Evolutionary conservation across 2,888 invertebrate genomes (phyloP).

Genomic region (Gonocerus acuteangulatus): DNA sequence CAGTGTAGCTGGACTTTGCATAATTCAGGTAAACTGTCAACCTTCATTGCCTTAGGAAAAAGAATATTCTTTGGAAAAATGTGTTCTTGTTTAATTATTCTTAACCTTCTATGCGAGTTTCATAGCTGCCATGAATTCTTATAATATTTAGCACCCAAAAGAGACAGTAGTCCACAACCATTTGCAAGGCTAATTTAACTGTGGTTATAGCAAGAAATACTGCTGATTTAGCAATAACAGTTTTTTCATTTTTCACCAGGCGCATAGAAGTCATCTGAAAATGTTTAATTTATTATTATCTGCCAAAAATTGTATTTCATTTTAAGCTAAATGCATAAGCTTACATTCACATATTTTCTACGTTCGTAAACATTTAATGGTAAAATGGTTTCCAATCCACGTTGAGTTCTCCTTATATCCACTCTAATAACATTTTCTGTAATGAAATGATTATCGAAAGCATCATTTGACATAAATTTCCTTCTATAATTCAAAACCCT

Average conservation of each 20-base stretch:
- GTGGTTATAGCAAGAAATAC: conserved; percentile 46
- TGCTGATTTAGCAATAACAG: conserved; percentile 3
- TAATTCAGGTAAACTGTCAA: too few species aligned
- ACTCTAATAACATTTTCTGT: conserved; percentile 57
- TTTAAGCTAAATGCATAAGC: too few species aligned
- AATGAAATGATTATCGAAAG: conserved; percentile 65
- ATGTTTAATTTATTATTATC: too few species aligned
- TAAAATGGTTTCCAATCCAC: conserved; percentile 53
- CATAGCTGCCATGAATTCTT: conserved; percentile 44
- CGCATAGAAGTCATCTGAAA: conserved; percentile 17
- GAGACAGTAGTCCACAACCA: conserved; percentile 68
- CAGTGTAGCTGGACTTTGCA: too few species aligned
- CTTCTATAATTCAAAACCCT: conserved; percentile 59
- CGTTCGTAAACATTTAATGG: conserved; percentile 16
- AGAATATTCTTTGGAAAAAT: too few species aligned
- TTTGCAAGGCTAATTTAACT: conserved; percentile 64
- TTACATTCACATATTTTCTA: conserved; percentile 12
- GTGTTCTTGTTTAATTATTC: neutral
- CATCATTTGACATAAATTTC: conserved; percentile 60
- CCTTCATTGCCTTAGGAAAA: too few species aligned
- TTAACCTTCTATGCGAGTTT: conserved; percentile 40
- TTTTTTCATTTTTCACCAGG: conserved; percentile 4
- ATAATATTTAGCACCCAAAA: conserved; percentile 63
- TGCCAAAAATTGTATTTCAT: too few species aligned
- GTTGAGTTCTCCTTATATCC: conserved; percentile 53